Evolutionary conservation across 2,113 vertebrate species (phyloP), one percentile per base, ranked within the genome.

Genomic region (Odocoileus virginianus): DNA sequence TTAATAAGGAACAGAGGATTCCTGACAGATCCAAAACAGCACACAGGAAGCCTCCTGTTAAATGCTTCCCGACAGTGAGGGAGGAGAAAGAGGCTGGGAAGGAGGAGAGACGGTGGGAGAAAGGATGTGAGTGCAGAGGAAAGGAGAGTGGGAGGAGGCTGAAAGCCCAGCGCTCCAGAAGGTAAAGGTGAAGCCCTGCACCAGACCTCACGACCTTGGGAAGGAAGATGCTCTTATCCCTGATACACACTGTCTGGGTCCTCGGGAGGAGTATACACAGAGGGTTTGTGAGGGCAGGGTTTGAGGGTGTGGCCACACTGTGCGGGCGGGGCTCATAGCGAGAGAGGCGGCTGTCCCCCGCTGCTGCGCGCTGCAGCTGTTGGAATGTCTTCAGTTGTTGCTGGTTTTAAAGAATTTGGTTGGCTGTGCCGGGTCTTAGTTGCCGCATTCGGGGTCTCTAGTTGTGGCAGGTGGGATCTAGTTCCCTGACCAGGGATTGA

Each of bases 291-390:
- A 23, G 45, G 3, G 21, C 55, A 89, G 45, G 45, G 14, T 85
- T 30, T 89, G n/a, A 19, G n/a, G 74, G 14, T 33, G 15, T 4
- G 2, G 28, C 54, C 14, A 1, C 23, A 1, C 25, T 25, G 54
- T 5, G 25, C 3, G 16, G 40, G 14, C 0, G 4, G 58, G 47
- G 17, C 19, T 47, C 1, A 2, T 0, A 13, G 23, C 4, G 0
- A 7, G n/a, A 25, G 3, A 17, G 6, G 25, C 5, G 11, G 14
- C 30, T 16, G 30, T 5, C 50, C 25, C 7, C 3, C 1, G 0
- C 28, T 27, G 45, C 88, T 9, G n/a, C 1, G 4, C 7, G 3
- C 36, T 23, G 30, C 60, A 2, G 21, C 23, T 14, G 60, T 12
- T 28, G 43, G 45, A 2, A 2, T 2, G 12, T 2, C 21, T 83